Evolutionary conservation across 2,113 vertebrate species (phyloP).

Genomic region (Manacus vitellinus): DNA sequence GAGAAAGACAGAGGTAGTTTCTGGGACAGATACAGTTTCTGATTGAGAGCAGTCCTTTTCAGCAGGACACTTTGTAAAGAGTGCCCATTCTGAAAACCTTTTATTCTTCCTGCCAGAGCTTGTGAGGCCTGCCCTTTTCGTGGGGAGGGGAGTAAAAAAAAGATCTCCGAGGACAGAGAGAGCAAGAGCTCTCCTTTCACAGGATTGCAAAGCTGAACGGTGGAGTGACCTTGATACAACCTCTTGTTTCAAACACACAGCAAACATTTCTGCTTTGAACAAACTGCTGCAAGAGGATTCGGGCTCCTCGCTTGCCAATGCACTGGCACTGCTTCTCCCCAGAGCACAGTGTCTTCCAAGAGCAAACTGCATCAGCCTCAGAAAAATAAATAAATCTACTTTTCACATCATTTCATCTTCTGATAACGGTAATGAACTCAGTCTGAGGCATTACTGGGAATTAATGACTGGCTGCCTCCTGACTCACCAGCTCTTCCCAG

Average conservation of each 20-base stretch:
- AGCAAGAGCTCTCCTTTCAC: slow-evolving; percentile 1
- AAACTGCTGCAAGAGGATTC: slow-evolving; percentile 18
- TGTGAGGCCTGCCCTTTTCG: not conserved
- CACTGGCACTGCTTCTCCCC: not conserved
- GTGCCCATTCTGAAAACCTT: not conserved
- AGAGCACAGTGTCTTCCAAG: not conserved
- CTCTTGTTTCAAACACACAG: slow-evolving; percentile 12
- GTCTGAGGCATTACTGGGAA: slow-evolving; percentile 37
- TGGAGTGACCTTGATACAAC: slow-evolving; percentile 24
- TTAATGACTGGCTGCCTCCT: slow-evolving; percentile 53
- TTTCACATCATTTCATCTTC: slow-evolving; percentile 43
- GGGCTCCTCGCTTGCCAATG: not conserved
- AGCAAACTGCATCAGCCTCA: slow-evolving; percentile 1
- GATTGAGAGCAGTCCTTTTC: not conserved
- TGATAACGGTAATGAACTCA: slow-evolving; percentile 50
- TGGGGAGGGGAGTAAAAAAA: not conserved
- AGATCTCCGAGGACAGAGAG: not conserved
- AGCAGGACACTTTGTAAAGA: not conserved
- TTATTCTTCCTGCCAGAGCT: not conserved
- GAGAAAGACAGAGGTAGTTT: not conserved
- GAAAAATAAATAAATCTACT: slow-evolving; percentile 44
- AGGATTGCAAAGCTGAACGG: not conserved
- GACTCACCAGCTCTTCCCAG: slow-evolving; percentile 18
- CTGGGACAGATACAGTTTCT: not conserved
- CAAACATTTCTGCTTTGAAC: not conserved